Conservation (phyloP, 2,113 vertebrate genomes). For the Illadopsis cleaveri region DNA sequence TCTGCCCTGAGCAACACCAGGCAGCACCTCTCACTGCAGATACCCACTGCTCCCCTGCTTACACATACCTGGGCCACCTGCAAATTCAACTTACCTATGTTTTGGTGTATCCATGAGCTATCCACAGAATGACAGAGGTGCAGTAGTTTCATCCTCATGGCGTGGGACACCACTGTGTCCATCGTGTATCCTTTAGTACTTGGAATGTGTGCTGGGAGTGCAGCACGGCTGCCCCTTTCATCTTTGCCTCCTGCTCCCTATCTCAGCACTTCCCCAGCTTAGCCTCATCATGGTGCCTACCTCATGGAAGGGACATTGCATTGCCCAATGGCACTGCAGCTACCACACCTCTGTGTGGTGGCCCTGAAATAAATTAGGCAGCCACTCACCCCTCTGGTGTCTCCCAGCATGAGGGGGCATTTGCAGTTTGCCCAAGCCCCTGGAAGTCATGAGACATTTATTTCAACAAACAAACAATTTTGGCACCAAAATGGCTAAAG, state of each 20-base stretch:
- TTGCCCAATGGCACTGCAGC: background rate
- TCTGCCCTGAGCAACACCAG: background rate
- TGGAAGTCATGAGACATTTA: background rate
- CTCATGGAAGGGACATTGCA: accelerated
- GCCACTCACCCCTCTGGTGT: accelerated
- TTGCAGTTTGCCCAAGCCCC: accelerated
- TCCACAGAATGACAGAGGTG: background rate
- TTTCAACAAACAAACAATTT: background rate
- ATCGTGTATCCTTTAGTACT: accelerated
- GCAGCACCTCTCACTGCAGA: background rate
- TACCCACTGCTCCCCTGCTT: background rate
- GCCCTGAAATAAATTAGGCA: background rate
- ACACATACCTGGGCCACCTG: background rate
- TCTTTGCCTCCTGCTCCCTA: background rate
- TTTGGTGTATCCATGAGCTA: background rate
- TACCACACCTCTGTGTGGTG: accelerated
- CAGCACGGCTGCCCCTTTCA: background rate
- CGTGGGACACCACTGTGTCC: accelerated
- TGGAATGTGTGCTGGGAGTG: background rate
- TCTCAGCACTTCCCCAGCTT: background rate
- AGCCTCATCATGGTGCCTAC: accelerated
- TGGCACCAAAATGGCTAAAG: background rate
- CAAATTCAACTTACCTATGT: background rate
- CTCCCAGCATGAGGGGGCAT: background rate
- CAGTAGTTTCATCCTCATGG: background rate